Percentiles rank a stretch among this genome's conserved stretches.
Evolutionary conservation across 2,888 invertebrate species (phyloP).

Genomic region (Chaetogeoica ovagalla): DNA sequence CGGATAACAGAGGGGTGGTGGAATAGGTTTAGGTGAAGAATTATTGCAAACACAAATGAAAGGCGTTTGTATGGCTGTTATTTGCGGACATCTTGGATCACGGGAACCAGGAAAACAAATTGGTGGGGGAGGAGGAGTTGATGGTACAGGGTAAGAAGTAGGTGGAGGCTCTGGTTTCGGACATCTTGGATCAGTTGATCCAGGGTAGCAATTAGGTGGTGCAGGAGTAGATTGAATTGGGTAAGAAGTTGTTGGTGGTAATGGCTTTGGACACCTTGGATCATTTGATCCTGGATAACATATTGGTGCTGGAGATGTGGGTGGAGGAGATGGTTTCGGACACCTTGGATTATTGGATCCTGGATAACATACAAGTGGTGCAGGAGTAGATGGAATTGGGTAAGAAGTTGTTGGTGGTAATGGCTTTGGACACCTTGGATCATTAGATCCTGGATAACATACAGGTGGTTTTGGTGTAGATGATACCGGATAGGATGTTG

Average conservation of each 20-base stretch:
- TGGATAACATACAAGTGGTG: conserved; percentile 57
- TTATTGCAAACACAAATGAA: conserved; percentile 54
- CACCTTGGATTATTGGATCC: conserved; percentile 58
- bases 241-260: conserved; percentile 53
- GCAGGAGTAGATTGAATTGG: conserved; percentile 56
- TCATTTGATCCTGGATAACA: conserved; percentile 58
- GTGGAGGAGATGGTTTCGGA: conserved; percentile 56
- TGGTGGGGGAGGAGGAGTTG: conserved; percentile 56
- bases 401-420: conserved; percentile 55
- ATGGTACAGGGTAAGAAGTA: conserved; percentile 38
- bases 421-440: conserved; percentile 56
- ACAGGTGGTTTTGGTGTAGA: conserved; percentile 53
- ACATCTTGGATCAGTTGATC: conserved; percentile 61
- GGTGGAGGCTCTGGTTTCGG: conserved; percentile 55
- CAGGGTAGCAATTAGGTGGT: conserved; percentile 60
- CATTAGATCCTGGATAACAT: conserved; percentile 59
- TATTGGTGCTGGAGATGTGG: conserved; percentile 54
- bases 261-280: conserved; percentile 57
- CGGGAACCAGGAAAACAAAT: conserved; percentile 59
- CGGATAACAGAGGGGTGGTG: conserved; percentile 58
- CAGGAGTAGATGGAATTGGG: conserved; percentile 55
- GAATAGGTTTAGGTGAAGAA: conserved; percentile 52
- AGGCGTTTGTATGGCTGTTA: conserved; percentile 58
- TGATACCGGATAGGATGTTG: conserved; percentile 57
- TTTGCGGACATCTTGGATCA: conserved; percentile 58